Percentiles rank a stretch among this genome's conserved stretches.
phyloP scores from a whole-genome alignment of 2,113 vertebrate species.

The Corapipo altera region DNA sequence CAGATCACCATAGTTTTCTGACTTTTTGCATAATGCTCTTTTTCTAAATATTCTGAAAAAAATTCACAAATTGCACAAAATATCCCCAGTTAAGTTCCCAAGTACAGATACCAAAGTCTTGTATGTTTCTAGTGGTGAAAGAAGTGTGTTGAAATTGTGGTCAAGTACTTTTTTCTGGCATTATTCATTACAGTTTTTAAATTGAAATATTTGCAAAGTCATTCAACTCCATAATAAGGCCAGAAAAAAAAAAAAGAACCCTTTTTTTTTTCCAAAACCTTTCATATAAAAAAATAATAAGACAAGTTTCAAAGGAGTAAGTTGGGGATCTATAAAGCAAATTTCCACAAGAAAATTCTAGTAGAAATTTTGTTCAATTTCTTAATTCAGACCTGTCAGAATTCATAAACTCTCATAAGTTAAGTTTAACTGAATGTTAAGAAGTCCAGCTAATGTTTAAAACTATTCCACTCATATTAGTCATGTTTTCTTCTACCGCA shows the following conservation, averaged over 20 bases:
- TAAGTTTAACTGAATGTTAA: not conserved
- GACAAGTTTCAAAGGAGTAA: not conserved
- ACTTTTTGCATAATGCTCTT: not conserved
- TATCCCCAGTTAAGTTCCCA: not conserved
- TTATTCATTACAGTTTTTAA: not conserved
- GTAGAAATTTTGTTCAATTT: not conserved
- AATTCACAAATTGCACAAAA: not conserved
- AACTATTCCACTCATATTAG: not conserved
- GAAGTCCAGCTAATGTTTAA: not conserved
- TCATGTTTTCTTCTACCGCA: not conserved
- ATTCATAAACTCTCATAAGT: not conserved
- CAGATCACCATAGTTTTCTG: not conserved
- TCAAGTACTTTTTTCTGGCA: not conserved
- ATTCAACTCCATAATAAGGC: not conserved
- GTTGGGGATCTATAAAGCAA: not conserved
- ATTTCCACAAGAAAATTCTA: not conserved
- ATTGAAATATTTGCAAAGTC: not conserved
- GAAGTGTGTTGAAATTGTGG: not conserved
- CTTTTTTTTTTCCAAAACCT: not conserved
- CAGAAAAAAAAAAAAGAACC: accelerated
- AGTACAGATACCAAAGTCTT: not conserved
- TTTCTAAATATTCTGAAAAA: not conserved
- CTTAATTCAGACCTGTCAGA: not conserved
- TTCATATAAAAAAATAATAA: not conserved
- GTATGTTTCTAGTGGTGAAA: not conserved